Evolutionary conservation across 2,797 vertebrate genomes (phyloP).

Genomic region (Euphonia xanthogaster): DNA sequence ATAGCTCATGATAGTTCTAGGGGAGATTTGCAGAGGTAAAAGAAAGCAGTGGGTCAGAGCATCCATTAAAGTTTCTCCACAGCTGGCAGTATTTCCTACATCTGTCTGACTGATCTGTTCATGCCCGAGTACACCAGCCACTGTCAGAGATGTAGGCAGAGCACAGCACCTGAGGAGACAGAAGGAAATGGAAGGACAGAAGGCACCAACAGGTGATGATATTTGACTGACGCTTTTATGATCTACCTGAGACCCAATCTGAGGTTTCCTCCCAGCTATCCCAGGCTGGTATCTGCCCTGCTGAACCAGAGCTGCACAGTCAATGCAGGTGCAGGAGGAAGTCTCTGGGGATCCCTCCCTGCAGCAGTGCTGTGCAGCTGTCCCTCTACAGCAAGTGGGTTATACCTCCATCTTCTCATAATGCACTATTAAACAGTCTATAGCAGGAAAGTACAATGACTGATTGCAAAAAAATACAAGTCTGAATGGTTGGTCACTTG

Average conservation of each 20-base stretch:
- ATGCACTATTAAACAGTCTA: not conserved
- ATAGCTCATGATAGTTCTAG: not conserved
- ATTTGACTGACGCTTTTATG: not conserved
- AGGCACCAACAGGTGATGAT: not conserved
- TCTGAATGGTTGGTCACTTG: not conserved
- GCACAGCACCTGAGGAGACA: not conserved
- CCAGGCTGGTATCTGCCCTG: accelerated
- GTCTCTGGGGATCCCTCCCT: not conserved
- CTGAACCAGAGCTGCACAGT: not conserved
- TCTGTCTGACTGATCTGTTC: not conserved
- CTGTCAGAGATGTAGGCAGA: accelerated
- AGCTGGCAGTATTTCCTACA: not conserved
- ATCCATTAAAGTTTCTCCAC: not conserved
- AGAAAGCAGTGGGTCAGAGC: not conserved
- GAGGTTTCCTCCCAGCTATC: not conserved
- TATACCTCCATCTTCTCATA: not conserved
- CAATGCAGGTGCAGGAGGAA: not conserved
- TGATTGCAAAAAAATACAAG: not conserved
- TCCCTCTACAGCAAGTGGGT: not conserved
- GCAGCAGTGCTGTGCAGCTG: not conserved
- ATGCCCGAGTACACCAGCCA: not conserved
- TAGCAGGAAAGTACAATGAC: not conserved
- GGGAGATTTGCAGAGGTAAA: not conserved
- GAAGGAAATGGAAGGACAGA: not conserved
- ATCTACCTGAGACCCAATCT: not conserved